A percentile compares a stretch with the other conserved stretches of the same genome.
phyloP scores from a whole-genome alignment of 2,888 invertebrate species.

The Drosophila phalerata region DNA sequence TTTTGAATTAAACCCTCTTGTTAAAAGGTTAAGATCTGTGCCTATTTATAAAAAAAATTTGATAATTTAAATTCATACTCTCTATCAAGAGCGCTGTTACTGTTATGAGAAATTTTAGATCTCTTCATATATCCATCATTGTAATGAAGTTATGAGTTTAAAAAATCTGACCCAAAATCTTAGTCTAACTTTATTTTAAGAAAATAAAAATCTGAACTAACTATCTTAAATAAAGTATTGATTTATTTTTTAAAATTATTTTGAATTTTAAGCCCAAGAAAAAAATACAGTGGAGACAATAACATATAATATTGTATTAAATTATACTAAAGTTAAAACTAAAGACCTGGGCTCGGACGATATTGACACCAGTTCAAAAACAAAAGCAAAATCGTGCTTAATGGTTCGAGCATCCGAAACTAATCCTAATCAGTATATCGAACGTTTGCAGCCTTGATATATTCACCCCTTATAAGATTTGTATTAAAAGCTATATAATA shows the following conservation, averaged over 20 bases:
- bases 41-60: no score
- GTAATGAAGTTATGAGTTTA: neutral
- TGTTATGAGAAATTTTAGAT: neutral
- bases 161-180: neutral
- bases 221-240: neutral
- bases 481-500: neutral
- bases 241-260: neutral
- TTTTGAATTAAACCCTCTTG: no score
- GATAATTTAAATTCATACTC: no score
- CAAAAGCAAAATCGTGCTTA: neutral
- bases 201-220: neutral
- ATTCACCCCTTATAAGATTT: neutral
- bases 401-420: neutral
- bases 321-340: neutral
- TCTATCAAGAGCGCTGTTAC: no score
- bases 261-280: neutral
- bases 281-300: neutral
- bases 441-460: slow-evolving; percentile 1
- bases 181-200: neutral
- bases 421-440: neutral
- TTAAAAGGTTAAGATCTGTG: no score
- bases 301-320: neutral
- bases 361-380: neutral
- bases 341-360: neutral
- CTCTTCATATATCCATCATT: neutral